Percentiles rank a stretch among this genome's conserved stretches.
These are phyloP conservation scores for Caradrina clavipalpis DNA, from an alignment of 2,888 invertebrate species.

Conservation along the genomic window DNA sequence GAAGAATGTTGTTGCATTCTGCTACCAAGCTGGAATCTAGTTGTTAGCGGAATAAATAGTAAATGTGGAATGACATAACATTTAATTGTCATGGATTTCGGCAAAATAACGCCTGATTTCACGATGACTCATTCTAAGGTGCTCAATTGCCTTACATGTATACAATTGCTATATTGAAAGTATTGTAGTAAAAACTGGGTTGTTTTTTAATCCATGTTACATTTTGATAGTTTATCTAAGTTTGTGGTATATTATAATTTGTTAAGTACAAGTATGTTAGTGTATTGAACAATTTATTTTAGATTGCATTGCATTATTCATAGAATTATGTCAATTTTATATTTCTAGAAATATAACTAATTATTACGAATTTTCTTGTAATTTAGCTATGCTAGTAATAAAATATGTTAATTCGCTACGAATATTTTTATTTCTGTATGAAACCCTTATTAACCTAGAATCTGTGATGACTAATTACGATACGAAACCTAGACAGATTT, in stretches of 20 bases:
- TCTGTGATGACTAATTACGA: too few relatives aligned
- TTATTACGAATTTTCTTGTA: conserved; percentile 17
- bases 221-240: conserved; percentile 36
- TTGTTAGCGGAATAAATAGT: not conserved
- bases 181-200: conserved; percentile 29
- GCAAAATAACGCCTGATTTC: not conserved
- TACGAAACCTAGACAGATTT: too few relatives aligned
- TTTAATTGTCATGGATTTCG: not conserved
- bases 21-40: too few relatives aligned
- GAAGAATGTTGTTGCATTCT: too few relatives aligned
- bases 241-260: conserved; percentile 24
- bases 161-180: conserved; percentile 20
- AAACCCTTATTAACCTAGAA: not conserved
- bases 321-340: conserved; percentile 39
- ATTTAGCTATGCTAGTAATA: conserved; percentile 47
- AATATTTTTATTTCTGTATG: conserved; percentile 21
- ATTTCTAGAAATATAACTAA: conserved; percentile 41
- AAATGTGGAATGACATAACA: not conserved
- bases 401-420: conserved; percentile 40
- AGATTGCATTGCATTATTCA: conserved; percentile 28
- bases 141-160: conserved; percentile 33
- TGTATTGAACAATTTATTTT: conserved; percentile 23
- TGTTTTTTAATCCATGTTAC: conserved; percentile 34
- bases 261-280: conserved; percentile 26
- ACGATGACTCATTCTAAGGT: conserved; percentile 13